Base-by-base conservation (phyloP, 2,797 vertebrate species). In the Eulemur rubriventer region DNA sequence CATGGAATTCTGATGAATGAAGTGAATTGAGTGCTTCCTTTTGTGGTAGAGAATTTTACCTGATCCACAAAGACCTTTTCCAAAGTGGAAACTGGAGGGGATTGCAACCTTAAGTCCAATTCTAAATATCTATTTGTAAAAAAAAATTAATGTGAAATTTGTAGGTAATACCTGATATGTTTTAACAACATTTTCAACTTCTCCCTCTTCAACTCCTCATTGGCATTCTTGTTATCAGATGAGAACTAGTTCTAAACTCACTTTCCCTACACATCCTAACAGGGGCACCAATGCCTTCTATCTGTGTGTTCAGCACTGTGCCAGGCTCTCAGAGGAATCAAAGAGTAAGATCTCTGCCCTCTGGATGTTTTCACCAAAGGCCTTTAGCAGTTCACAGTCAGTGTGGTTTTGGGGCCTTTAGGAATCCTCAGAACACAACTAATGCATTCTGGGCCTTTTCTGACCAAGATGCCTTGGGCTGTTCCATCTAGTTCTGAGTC, bases 51-150 rank as follows among this genome's bases (percentile, higher is more conserved):
- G 52, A 76, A 65, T 61, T 96, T 95, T 82, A 89, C 67, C 38
- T 72, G 59, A 87, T 84, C 8, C 59, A 96, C 65, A 96, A 57
- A 94, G 67, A 89, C 50, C 76, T 89, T 94, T 94, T 89, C 79
- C 35, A 63, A 46, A 94, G 43, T 90, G 55, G 63, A 24, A 76
- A 93, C 63, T 89, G 48, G 55, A 84, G 41, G 28, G 4, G 48
- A 82, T 94, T 96, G 41, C 35, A 91, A 63, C 67, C 81, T 96
- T 96, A 94, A 97, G 89, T 50, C 59, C 35, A 96, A 61, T 89
- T 91, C n/a, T 93, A 93, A 91, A 61, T 88, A 84, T 84, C 41
- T 93, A 38, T 92, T 87, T 92, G 48, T 92, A 78, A 89, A 59
- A 59, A 59, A 24, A 93, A 89, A 86, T 72, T 91, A 89, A 79